Percentiles rank a stretch among this genome's conserved stretches.
These are phyloP conservation scores for Diarsia mendica DNA, from an alignment of 2,888 invertebrate species.

Conservation along the genomic window DNA sequence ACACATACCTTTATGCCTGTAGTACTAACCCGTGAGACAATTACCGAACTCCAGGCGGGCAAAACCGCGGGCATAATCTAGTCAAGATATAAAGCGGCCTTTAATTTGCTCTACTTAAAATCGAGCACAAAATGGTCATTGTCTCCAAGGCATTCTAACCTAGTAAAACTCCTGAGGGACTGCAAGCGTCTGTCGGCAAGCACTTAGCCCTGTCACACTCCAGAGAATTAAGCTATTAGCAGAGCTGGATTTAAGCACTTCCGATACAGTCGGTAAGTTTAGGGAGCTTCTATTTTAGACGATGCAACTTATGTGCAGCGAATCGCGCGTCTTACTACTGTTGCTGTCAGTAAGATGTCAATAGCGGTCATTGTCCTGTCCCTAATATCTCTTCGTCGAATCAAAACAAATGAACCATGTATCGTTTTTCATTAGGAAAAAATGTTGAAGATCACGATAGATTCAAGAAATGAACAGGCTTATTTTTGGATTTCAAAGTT, in stretches of 20 bases:
- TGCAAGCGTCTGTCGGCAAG: not conserved
- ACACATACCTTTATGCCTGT: too few species aligned
- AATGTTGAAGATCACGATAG: too few species aligned
- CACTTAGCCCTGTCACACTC: not conserved
- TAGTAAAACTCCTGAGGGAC: not conserved
- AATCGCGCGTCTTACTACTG: not conserved
- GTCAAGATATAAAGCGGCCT: not conserved
- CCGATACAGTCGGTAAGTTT: not conserved
- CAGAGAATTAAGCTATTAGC: not conserved
- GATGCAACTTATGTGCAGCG: not conserved
- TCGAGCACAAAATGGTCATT: not conserved
- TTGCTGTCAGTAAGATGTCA: too few species aligned
- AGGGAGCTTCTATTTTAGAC: not conserved
- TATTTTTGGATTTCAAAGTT: too few species aligned
- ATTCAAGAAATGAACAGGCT: too few species aligned
- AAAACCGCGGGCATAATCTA: too few species aligned
- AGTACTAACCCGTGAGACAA: too few species aligned
- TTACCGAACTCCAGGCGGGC: too few species aligned
- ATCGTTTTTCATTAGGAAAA: too few species aligned
- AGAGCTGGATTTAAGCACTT: constrained; percentile 4
- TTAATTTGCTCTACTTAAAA: not conserved
- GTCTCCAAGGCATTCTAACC: not conserved
- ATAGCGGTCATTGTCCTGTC: too few species aligned
- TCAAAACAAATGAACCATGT: too few species aligned
- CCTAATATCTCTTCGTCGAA: too few species aligned